phyloP scores from a whole-genome alignment of 2,113 vertebrate species.

The Hippopotamus amphibius region DNA sequence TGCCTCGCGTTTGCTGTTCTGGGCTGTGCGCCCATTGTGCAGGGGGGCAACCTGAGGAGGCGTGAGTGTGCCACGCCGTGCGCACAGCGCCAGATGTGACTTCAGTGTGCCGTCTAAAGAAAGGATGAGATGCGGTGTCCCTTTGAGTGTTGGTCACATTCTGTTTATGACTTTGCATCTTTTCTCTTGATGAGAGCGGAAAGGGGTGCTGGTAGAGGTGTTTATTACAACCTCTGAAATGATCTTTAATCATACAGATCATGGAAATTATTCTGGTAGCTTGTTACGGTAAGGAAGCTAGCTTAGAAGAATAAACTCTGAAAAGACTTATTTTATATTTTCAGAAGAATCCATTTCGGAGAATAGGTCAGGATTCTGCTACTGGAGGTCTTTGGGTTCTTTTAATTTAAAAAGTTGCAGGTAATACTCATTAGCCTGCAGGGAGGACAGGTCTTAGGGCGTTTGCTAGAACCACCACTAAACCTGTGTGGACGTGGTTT shows the following conservation, averaged over 20 bases:
- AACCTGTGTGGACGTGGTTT: neutral
- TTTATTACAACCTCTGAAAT: neutral
- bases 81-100: too few relatives aligned
- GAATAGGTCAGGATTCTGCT: neutral
- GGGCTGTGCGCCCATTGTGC: neutral
- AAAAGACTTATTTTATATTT: slow-evolving; percentile 27
- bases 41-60: neutral
- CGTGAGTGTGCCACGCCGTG: too few relatives aligned
- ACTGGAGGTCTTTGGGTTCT: neutral
- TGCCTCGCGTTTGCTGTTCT: neutral
- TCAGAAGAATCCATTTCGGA: slow-evolving; percentile 1
- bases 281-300: neutral
- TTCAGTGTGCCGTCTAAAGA: neutral
- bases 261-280: neutral
- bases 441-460: neutral
- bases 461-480: neutral
- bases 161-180: neutral
- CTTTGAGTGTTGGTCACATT: neutral
- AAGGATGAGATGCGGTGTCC: neutral
- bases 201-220: neutral
- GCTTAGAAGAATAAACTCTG: slow-evolving; percentile 8
- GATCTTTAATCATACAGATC: neutral
- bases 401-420: neutral
- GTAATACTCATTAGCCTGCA: neutral
- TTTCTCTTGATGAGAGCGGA: slow-evolving; percentile 22